Evolutionary conservation across 2,888 invertebrate genomes (phyloP).

Genomic region (Stegana nigrithorax): DNA sequence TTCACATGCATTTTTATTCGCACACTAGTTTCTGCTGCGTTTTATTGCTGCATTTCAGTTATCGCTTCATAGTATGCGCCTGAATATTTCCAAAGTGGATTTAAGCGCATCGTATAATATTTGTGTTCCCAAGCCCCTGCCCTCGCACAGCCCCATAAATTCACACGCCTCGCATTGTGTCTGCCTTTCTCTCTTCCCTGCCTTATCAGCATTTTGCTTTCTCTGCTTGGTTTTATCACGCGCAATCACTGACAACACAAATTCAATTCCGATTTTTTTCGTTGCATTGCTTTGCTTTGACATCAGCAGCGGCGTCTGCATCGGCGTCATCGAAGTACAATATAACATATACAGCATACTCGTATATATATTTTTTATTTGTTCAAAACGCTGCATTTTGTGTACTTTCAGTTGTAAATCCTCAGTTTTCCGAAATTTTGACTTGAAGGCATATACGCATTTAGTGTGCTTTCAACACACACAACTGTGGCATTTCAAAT

Average conservation of each 20-base stretch:
- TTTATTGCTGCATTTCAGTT: too few relatives aligned
- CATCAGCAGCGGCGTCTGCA: too few relatives aligned
- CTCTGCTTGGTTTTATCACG: conserved; percentile 48
- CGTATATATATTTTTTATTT: too few relatives aligned
- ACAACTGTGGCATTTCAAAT: too few relatives aligned
- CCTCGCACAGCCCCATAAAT: too few relatives aligned
- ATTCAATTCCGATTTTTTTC: conserved; percentile 56
- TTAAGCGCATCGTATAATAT: not conserved
- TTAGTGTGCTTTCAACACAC: not conserved
- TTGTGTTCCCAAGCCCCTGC: too few relatives aligned
- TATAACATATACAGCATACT: conserved; percentile 13
- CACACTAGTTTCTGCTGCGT: too few relatives aligned
- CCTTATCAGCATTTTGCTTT: too few relatives aligned
- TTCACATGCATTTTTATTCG: conserved; percentile 41
- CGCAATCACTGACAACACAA: conserved; percentile 56
- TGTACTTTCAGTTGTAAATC: conserved; percentile 43
- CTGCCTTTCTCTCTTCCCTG: too few relatives aligned
- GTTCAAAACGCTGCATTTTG: too few relatives aligned
- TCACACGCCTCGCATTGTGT: not conserved
- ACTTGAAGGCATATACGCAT: not conserved
- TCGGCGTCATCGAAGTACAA: too few relatives aligned
- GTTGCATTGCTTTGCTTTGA: conserved; percentile 54
- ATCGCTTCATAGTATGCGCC: too few relatives aligned
- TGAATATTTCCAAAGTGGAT: not conserved
- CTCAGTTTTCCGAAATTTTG: not conserved